Evolutionary conservation across 2,888 invertebrate genomes (phyloP), one percentile per base, ranked within the genome.

Genomic region (Acanthacorydalis orientalis): DNA sequence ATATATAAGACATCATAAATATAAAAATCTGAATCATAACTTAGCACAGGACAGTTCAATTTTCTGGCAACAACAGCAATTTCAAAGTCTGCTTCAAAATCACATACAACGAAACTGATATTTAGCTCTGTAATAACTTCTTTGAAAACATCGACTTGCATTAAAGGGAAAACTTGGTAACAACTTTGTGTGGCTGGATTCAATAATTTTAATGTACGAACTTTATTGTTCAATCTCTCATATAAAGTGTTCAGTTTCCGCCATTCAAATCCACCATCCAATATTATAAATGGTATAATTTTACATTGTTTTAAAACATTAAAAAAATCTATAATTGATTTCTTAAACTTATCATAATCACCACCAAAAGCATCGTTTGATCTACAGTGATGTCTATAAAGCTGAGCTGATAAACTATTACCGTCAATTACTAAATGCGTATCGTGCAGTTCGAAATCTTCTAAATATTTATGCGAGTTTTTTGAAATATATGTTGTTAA

Each of bases 1-100:
- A 96, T 82, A 55, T 89, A 91, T 2, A 73, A 65, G 1, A 88
- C 78, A 65, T 87, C 83, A 64, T 83, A 89, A 52, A 96, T 81
- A 58, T 81, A 92, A 66, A 92, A 96, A 67, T 96, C 96, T 0
- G 93, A 93, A 65, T 96, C 96, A 55, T 83, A 86, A 58, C 91
- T 92, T 4, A 96, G 62, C 2, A 96, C 82, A 0, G 93, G 92
- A 56, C 90, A 92, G 37, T 80, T 69, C 2, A 90, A 67, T 48
- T 77, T 70, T 52, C 80, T 76, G 0, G 91, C 87, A 54, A 93
- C 64, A 0, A 81, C 78, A 0, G 91, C 92, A 47, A 92, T 79
- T 58, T 89, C 84, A 54, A 81, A 79, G 61, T 96, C 96, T 1
- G 92, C 92, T 65, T 96, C 95, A 62, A 83, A 89, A 54, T 83